Percentiles rank a stretch among this genome's conserved stretches.
Evolutionary conservation across 2,113 vertebrate genomes (phyloP).

Genomic region (Anthoscopus minutus): DNA sequence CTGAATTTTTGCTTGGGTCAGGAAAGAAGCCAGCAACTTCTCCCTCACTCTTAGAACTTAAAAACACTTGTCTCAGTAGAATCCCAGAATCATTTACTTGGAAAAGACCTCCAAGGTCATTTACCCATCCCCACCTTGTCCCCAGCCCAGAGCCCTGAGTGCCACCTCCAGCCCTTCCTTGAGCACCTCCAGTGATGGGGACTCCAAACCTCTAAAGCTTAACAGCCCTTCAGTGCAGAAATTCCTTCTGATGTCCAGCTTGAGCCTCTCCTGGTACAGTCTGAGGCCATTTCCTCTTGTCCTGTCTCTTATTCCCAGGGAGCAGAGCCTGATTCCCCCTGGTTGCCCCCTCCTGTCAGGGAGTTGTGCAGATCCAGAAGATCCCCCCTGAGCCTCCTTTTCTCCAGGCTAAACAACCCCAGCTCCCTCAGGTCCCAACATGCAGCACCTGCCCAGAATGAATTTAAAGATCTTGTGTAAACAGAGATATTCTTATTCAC

Average conservation of each 20-base stretch:
- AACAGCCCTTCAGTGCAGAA: not conserved
- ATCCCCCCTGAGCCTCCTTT: not conserved
- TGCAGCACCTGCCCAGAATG: not conserved
- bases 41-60: not conserved
- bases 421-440: not conserved
- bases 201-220: not conserved
- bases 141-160: not conserved
- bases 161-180: not conserved
- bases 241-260: rapidly evolving
- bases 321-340: rapidly evolving
- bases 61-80: not conserved
- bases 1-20: not conserved
- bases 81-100: not conserved
- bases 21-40: not conserved
- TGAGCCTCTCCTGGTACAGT: not conserved
- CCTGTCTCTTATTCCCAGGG: not conserved
- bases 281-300: rapidly evolving
- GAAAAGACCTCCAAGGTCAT: not conserved
- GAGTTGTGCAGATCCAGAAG: not conserved
- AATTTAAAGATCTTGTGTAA: not conserved
- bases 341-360: not conserved
- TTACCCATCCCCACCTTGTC: not conserved
- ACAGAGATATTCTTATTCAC: not conserved
- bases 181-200: not conserved
- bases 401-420: not conserved